Percentiles rank a stretch among this genome's conserved stretches.
These are phyloP conservation scores for Leucophenga varia DNA, from an alignment of 1,140 invertebrate species.

Conservation along the genomic window DNA sequence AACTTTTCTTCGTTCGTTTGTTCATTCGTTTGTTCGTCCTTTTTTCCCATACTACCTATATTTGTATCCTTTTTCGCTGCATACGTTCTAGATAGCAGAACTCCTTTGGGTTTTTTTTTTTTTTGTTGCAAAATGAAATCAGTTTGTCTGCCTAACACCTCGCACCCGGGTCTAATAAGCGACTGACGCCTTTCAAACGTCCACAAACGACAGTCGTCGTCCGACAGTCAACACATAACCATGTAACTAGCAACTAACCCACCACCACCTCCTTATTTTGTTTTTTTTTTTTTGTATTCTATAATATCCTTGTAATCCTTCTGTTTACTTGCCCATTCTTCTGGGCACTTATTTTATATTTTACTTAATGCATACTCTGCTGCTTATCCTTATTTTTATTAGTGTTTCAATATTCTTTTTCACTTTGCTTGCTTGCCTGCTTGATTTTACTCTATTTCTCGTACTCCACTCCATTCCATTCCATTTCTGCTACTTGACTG, in stretches of 20 bases:
- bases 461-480: constrained; percentile 6
- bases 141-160: constrained; percentile 4
- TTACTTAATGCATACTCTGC: constrained; percentile 51
- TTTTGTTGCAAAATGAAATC: not conserved
- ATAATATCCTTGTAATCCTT: too few species aligned
- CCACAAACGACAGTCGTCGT: not conserved
- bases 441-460: constrained; percentile 20
- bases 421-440: constrained; percentile 37
- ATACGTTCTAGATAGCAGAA: too few species aligned
- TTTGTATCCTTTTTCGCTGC: too few species aligned
- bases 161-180: not conserved
- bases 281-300: too few species aligned
- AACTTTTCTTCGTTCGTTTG: too few species aligned
- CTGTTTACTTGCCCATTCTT: constrained; percentile 6
- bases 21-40: too few species aligned
- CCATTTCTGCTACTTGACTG: constrained; percentile 4
- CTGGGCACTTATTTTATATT: constrained; percentile 50
- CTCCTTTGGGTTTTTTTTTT: too few species aligned
- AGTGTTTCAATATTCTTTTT: constrained; percentile 54
- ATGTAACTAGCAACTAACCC: constrained; percentile 5
- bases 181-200: too few species aligned
- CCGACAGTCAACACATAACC: not conserved
- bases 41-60: too few species aligned
- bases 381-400: constrained; percentile 54
- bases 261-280: constrained; percentile 1